Evolutionary conservation across 1,140 invertebrate genomes (phyloP).

Genomic region (Dreissena rostriformis): DNA sequence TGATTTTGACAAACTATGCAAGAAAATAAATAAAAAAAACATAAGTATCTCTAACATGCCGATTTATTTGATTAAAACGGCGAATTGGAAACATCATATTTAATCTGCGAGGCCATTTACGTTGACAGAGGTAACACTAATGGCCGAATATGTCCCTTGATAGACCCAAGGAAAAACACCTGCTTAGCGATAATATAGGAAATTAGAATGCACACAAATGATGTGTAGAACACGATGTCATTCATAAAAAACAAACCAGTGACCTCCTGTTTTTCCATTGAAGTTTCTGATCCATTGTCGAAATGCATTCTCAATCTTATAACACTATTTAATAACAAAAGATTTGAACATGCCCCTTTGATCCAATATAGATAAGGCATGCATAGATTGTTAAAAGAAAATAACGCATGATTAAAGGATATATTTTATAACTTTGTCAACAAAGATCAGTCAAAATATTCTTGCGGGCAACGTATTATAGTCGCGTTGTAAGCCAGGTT

Average conservation of each 20-base stretch:
- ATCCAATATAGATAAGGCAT: constrained; percentile 48
- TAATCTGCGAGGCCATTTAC: no score
- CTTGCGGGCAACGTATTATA: constrained; percentile 3
- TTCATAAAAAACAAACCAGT: neutral
- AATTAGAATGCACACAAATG: neutral
- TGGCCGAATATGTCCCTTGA: no score
- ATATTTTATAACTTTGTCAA: constrained; percentile 55
- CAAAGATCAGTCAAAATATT: constrained; percentile 37
- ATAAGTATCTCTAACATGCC: no score
- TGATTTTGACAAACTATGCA: no score
- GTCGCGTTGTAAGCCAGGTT: constrained; percentile 25
- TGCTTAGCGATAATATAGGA: neutral
- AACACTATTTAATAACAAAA: constrained; percentile 7
- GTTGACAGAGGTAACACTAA: no score
- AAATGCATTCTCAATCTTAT: neutral
- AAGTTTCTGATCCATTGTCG: neutral
- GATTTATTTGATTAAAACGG: no score
- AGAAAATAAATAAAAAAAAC: no score
- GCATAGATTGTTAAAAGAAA: neutral
- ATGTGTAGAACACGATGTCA: neutral
- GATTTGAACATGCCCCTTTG: neutral
- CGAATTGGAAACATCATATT: no score
- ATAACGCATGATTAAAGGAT: constrained; percentile 38
- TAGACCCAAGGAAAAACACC: neutral
- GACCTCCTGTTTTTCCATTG: neutral